Evolutionary conservation across 1,140 invertebrate genomes (phyloP).

Genomic region (Ylistrum balloti): DNA sequence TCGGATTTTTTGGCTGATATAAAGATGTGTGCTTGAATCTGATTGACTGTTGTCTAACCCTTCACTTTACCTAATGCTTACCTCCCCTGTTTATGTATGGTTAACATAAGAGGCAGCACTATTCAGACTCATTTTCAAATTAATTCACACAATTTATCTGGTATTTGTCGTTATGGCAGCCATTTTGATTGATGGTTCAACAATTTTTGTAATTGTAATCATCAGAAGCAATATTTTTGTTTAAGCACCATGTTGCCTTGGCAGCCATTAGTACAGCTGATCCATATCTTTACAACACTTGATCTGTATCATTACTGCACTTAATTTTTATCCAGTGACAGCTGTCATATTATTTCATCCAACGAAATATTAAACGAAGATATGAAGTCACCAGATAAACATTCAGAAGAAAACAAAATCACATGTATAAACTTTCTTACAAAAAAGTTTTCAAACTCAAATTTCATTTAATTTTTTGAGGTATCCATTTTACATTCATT

Average conservation of each 20-base stretch:
- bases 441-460: too few species aligned
- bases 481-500: too few species aligned
- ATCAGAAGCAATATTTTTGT: background rate
- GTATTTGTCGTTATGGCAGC: background rate
- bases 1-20: background rate
- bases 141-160: background rate
- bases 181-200: background rate
- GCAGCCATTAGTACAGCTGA: background rate
- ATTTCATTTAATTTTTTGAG: too few species aligned
- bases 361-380: too few species aligned
- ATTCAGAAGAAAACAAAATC: too few species aligned
- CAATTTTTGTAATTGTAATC: background rate
- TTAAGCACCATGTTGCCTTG: background rate
- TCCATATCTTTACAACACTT: background rate
- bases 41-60: slow-evolving; percentile 37
- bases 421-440: too few species aligned
- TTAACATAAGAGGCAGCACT: background rate
- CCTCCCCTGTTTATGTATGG: background rate
- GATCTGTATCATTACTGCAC: background rate
- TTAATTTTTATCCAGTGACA: background rate
- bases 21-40: background rate
- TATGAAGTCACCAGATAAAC: too few species aligned
- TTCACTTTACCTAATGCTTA: slow-evolving; percentile 3
- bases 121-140: background rate
- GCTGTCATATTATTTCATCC: too few species aligned